phyloP scores from a whole-genome alignment of 2,113 vertebrate genomes.

The Lophochroa leadbeateri region DNA sequence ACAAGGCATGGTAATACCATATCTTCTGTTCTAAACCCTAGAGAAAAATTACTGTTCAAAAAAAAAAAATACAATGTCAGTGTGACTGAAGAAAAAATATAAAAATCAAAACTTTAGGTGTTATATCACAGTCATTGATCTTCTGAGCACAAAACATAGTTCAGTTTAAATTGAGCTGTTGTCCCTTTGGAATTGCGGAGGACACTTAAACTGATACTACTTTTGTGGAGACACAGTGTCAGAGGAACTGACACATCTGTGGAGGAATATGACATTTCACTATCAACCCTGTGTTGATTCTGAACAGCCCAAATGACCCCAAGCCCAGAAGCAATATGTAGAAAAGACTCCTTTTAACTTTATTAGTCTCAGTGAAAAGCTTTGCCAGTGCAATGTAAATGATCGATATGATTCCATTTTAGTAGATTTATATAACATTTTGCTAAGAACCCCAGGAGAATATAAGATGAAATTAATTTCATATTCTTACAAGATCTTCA shows the following conservation, averaged over 20 bases:
- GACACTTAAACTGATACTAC: not conserved
- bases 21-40: not conserved
- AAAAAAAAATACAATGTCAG: not conserved
- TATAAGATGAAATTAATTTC: not conserved
- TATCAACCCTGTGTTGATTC: not conserved
- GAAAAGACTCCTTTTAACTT: not conserved
- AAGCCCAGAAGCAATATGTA: not conserved
- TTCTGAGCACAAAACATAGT: not conserved
- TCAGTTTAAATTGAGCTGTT: not conserved
- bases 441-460: not conserved
- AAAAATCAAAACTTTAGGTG: not conserved
- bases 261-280: not conserved
- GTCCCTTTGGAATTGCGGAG: not conserved
- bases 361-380: not conserved
- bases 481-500: not conserved
- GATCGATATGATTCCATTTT: not conserved
- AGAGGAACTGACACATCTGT: not conserved
- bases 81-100: not conserved
- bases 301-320: not conserved
- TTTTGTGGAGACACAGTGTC: not conserved
- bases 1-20: not conserved
- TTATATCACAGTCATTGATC: not conserved
- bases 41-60: not conserved
- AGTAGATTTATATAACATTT: not conserved
- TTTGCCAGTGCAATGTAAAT: not conserved